A percentile compares a stretch with the other conserved stretches of the same genome.
phyloP scores from a whole-genome alignment of 2,888 invertebrate species.

The Meandrusa payeni region DNA sequence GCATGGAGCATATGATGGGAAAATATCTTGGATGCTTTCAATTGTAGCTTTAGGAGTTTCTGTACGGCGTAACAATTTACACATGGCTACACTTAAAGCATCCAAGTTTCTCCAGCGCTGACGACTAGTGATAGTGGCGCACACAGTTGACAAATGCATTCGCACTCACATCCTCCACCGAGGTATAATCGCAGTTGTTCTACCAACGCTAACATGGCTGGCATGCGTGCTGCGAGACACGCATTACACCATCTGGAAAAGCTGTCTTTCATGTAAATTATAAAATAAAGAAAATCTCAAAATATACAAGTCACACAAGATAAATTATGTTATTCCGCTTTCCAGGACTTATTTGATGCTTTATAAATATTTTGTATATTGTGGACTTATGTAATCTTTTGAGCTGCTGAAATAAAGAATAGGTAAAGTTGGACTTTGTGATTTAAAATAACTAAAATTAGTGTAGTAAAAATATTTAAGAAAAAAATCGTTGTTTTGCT shows the following conservation, averaged over 20 bases:
- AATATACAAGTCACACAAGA: no score
- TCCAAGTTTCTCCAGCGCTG: conserved; percentile 12
- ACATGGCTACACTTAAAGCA: conserved; percentile 18
- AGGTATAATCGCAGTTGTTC: conserved; percentile 77
- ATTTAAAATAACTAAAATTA: no score
- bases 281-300: conserved; percentile 29
- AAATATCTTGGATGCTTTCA: conserved; percentile 21
- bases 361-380: no score
- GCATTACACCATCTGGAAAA: conserved; percentile 77
- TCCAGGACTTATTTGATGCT: no score
- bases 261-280: conserved; percentile 52
- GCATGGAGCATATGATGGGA: conserved; percentile 4
- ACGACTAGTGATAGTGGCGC: conserved; percentile 26
- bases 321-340: no score
- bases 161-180: conserved; percentile 77
- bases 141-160: conserved; percentile 44
- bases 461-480: no score
- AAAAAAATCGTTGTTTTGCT: no score
- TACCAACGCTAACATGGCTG: conserved; percentile 79
- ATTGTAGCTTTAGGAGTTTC: conserved; percentile 1
- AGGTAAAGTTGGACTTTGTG: no score
- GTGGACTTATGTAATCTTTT: no score
- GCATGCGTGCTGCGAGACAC: conserved; percentile 65
- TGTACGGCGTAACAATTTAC: background rate
- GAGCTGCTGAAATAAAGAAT: no score